Evolutionary conservation across 2,888 invertebrate genomes (phyloP).

Genomic region (Drosophila tripunctata): DNA sequence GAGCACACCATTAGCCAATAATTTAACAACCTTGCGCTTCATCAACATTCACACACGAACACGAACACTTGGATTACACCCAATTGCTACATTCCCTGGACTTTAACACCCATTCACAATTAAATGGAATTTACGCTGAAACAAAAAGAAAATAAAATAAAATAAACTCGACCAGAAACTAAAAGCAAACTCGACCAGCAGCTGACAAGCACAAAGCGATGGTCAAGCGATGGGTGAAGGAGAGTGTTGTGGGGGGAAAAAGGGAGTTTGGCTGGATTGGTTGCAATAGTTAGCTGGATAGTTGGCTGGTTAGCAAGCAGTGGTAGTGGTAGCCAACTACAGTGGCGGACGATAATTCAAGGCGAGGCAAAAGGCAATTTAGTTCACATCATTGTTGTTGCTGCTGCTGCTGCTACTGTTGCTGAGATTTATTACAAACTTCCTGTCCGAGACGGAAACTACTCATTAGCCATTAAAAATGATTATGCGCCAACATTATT

Average conservation of each 20-base stretch:
- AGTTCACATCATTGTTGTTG: slow-evolving; percentile 36
- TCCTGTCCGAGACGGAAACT: slow-evolving; percentile 79
- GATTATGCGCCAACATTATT: slow-evolving; percentile 79
- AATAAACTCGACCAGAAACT: slow-evolving; percentile 22
- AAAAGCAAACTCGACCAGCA: slow-evolving; percentile 41
- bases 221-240: slow-evolving; percentile 18
- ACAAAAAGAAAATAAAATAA: slow-evolving; percentile 20
- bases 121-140: slow-evolving; percentile 63
- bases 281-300: slow-evolving; percentile 17
- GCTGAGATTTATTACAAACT: slow-evolving; percentile 75
- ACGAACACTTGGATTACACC: background rate
- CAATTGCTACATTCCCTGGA: background rate
- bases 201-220: slow-evolving; percentile 33
- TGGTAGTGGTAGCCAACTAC: background rate
- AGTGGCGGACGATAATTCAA: slow-evolving; percentile 59
- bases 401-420: slow-evolving; percentile 8
- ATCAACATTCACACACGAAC: slow-evolving; percentile 9
- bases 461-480: slow-evolving; percentile 80
- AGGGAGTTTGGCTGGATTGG: slow-evolving; percentile 6
- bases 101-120: slow-evolving; percentile 51
- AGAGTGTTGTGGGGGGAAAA: background rate
- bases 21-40: slow-evolving; percentile 38
- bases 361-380: slow-evolving; percentile 57
- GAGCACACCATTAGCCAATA: slow-evolving; percentile 55
- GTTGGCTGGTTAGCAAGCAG: slow-evolving; percentile 16